Percentiles rank a stretch among this genome's conserved stretches.
Conservation (phyloP, 2,888 invertebrate genomes). For the Macaria liturata region DNA sequence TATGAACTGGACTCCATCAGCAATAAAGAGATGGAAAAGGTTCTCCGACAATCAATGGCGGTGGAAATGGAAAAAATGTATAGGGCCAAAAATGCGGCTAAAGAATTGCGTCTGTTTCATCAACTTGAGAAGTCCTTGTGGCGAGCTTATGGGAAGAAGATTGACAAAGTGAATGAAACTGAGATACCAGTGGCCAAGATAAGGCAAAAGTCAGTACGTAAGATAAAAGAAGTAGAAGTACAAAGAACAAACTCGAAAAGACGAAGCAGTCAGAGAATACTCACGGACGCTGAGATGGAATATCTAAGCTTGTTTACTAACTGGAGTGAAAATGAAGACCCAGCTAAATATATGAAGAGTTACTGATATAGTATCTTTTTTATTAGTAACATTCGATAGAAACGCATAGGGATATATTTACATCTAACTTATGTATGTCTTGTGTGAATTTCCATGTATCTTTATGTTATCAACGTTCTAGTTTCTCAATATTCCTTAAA, state of each 20-base stretch:
- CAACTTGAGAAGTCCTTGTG: slow-evolving; percentile 71
- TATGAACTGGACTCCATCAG: slow-evolving; percentile 82
- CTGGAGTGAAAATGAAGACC: slow-evolving; percentile 65
- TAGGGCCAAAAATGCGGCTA: slow-evolving; percentile 81
- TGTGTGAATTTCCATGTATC: no score
- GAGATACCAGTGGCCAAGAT: slow-evolving; percentile 7
- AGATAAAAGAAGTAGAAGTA: slow-evolving; percentile 9
- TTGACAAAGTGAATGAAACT: slow-evolving; percentile 13
- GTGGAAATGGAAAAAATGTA: slow-evolving; percentile 76
- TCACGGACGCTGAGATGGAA: slow-evolving; percentile 63
- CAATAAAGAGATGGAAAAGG: slow-evolving; percentile 73
- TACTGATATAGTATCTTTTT: slow-evolving; percentile 1
- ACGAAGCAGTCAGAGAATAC: slow-evolving; percentile 29
- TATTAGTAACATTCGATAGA: no score
- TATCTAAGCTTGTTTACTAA: slow-evolving; percentile 70
- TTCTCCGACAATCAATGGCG: slow-evolving; percentile 77
- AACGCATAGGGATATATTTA: no score
- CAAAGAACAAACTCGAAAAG: neutral
- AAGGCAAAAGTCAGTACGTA: slow-evolving; percentile 22
- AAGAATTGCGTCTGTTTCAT: slow-evolving; percentile 80
- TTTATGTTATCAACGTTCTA: no score
- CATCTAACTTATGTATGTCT: no score
- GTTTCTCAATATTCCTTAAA: no score
- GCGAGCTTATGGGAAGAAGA: slow-evolving; percentile 59
- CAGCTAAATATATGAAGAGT: slow-evolving; percentile 53